These are phyloP conservation scores for Volucella inanis DNA, from an alignment of 2,888 invertebrate genomes.

Conservation along the genomic window DNA sequence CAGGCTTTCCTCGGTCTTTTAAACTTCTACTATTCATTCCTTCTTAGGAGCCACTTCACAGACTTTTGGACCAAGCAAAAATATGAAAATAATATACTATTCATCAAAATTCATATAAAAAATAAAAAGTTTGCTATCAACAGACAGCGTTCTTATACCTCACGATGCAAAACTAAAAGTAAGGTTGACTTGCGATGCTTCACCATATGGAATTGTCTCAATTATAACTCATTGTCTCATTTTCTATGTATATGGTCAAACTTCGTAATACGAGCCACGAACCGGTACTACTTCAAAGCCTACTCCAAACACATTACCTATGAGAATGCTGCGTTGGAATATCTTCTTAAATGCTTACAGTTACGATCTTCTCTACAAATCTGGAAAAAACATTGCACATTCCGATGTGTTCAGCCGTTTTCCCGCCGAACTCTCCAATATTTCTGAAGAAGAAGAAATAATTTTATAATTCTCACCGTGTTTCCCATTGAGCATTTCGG, in stretches of 20 bases:
- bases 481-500: neutral
- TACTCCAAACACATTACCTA: too few species aligned
- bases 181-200: constrained; percentile 65
- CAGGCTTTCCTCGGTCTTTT: constrained; percentile 63
- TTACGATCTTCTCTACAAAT: constrained; percentile 18
- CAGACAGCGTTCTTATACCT: constrained; percentile 55
- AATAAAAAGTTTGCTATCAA: constrained; percentile 57
- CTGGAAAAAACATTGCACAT: constrained; percentile 25
- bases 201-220: constrained; percentile 65
- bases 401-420: constrained; percentile 23
- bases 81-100: constrained; percentile 43
- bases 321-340: too few species aligned
- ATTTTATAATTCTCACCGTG: too few species aligned
- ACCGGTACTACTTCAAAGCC: too few species aligned
- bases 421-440: neutral
- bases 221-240: constrained; percentile 51
- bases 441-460: constrained; percentile 11
- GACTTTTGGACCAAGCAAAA: constrained; percentile 71
- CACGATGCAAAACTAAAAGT: constrained; percentile 59
- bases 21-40: constrained; percentile 45
- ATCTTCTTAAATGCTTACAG: too few species aligned
- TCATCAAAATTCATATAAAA: constrained; percentile 51
- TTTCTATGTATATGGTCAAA: too few species aligned
- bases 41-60: too few species aligned
- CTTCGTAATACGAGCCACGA: too few species aligned